Percentiles rank a stretch among this genome's conserved stretches.
Conservation (phyloP, 2,888 invertebrate genomes). For the Ariolimax columbianus region DNA sequence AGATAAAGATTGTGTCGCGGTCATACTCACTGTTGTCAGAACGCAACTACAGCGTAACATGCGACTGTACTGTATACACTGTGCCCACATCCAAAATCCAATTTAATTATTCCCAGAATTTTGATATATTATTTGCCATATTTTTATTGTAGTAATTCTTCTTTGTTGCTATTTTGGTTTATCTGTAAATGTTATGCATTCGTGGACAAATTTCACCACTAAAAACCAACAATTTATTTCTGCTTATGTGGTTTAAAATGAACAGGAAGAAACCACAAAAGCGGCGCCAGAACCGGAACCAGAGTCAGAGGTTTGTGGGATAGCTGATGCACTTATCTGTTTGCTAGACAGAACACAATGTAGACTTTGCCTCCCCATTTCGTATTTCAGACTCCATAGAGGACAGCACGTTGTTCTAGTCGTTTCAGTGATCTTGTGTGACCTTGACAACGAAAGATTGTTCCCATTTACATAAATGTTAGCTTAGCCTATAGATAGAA, state of each 20-base stretch:
- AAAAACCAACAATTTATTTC: background rate
- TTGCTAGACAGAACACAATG: background rate
- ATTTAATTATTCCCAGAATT: no score
- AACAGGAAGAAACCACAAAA: slow-evolving; percentile 17
- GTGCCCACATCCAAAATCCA: no score
- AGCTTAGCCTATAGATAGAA: background rate
- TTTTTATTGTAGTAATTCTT: no score
- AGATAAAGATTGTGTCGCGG: no score
- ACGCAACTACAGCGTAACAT: no score
- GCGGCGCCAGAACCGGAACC: slow-evolving; percentile 20
- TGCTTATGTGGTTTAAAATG: background rate
- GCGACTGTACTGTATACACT: no score
- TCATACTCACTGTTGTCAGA: no score
- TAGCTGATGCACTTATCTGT: background rate
- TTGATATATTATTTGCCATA: no score
- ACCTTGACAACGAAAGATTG: background rate
- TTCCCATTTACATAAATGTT: background rate
- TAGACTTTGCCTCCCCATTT: background rate
- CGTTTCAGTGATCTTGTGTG: background rate
- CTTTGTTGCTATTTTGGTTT: background rate
- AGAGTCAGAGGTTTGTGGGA: slow-evolving; percentile 20
- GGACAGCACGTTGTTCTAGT: background rate
- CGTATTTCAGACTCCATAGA: background rate
- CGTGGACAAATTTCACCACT: background rate
- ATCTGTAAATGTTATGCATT: background rate